A percentile compares a stretch with the other conserved stretches of the same genome.
Evolutionary conservation across 2,797 vertebrate genomes (phyloP).

Genomic region (Babyrousa celebensis): DNA sequence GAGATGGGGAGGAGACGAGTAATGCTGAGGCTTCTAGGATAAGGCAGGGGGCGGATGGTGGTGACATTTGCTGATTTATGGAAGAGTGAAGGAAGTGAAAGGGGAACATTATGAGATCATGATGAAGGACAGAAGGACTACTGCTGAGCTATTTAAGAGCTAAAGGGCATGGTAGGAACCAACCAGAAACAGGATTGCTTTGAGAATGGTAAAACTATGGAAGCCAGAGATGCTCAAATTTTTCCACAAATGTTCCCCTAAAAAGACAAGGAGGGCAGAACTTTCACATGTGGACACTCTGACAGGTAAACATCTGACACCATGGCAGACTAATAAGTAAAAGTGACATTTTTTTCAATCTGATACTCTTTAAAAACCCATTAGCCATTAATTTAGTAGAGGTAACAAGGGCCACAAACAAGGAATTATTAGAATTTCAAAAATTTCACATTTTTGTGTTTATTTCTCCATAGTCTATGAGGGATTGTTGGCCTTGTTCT

Average conservation of each 20-base stretch:
- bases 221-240: neutral
- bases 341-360: neutral
- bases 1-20: neutral
- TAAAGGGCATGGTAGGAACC: neutral
- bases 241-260: neutral
- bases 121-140: neutral
- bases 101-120: neutral
- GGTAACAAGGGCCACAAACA: neutral
- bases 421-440: neutral
- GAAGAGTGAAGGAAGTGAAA: neutral
- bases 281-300: neutral
- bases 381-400: neutral
- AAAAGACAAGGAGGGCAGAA: neutral
- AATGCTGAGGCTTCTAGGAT: neutral
- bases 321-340: neutral
- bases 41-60: neutral
- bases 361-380: neutral
- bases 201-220: neutral
- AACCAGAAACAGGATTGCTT: neutral
- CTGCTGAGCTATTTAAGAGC: neutral
- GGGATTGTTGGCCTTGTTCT: neutral
- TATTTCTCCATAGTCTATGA: neutral
- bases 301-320: neutral
- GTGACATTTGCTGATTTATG: constrained; percentile 9
- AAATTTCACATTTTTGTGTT: neutral